Evolutionary conservation across 2,113 vertebrate genomes (phyloP), one percentile per base, ranked within the genome.

Genomic region (Entelurus aequoreus): DNA sequence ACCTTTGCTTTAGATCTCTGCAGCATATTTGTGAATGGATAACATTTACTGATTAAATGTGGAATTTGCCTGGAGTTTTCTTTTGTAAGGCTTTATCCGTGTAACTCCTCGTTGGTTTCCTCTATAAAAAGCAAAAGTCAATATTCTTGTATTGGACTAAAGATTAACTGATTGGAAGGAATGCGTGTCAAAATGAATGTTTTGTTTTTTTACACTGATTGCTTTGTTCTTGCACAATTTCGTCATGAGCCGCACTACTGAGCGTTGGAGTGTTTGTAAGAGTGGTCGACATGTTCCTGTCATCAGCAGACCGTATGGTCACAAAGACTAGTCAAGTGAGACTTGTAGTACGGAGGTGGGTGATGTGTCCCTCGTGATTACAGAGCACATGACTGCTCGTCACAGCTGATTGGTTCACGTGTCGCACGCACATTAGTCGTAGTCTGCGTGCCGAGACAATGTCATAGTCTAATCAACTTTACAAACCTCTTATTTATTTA

Each of bases 281-380:
- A 12, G 42, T 9, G 4, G 42, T 4, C 10, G 4, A 7, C 53
- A 5, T 49, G 42, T 35, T 40, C 9, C 10, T 50, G 16, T 47
- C 5, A 8, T 11, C 9, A 13, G 19, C 5, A 57, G 38, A 57
- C 40, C 12, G 40, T 13, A 13, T 13, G 19, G 16, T 57, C n/a
- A 44, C 55, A 10, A 53, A 54, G 52, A 4, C n/a, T 44, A 21
- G 55, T 38, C 5, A 16, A 1, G 62, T 62, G 55, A 21, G 6
- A 66, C 14, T 40, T 54, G 38, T 6, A 16, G 55, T 16, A n/a
- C 9, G 1, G 19, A 64, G 42, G 54, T 54, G 15, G 74, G 65
- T 76, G 81, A 75, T 80, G 71, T 76, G 78, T 69, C 80, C 70
- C 87, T 87, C 83, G 85, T 90, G 87, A 88, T 84, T 84, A 80